Evolutionary conservation across 2,797 vertebrate genomes (phyloP), one percentile per base, ranked within the genome.

Genomic region (Dryobates pubescens): DNA sequence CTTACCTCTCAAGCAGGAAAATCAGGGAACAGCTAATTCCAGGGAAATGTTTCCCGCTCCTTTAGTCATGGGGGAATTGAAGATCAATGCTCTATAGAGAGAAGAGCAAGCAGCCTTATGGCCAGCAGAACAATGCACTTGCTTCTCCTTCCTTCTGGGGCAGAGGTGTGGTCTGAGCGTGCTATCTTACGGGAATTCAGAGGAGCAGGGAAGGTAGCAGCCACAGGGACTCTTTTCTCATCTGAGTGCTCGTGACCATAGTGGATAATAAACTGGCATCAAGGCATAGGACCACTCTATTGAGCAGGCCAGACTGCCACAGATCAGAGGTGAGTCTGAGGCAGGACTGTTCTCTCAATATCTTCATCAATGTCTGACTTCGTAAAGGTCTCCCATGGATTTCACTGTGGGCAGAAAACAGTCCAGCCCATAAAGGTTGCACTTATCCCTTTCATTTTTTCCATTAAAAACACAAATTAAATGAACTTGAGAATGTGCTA

Each of bases 301-400:
- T 4, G 76, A 75, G 49, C 45, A 72, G 62, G 12, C n/a, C 58
- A 23, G 49, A 9, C 10, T 88, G 49, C 70, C n/a, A 29, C 0
- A 0, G 58, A 23, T 32, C 1, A 0, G 27, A 82, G 36, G 10
- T 8, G 56, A 59, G 18, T 56, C 54, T 0, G 0, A 61, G 75
- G 36, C 65, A 82, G 53, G 23, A 67, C 36, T 59, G 41, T 13
- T 27, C 12, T 24, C 38, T 82, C 30, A 19, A 24, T 7, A 45
- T 51, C 68, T 75, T 59, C 32, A 34, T 11, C 20, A 0, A 72
- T 59, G 30, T 56, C 14, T 36, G 34, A 0, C n/a, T 81, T 53
- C 20, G 5, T 41, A 47, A 82, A 68, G 18, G 38, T 77, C 23
- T 83, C 43, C 29, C 19, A 27, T 0, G 45, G 47, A 47, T 68